Evolutionary conservation across 1,140 invertebrate species (phyloP).

Genomic region (Mycetomoellerius zeteki): DNA sequence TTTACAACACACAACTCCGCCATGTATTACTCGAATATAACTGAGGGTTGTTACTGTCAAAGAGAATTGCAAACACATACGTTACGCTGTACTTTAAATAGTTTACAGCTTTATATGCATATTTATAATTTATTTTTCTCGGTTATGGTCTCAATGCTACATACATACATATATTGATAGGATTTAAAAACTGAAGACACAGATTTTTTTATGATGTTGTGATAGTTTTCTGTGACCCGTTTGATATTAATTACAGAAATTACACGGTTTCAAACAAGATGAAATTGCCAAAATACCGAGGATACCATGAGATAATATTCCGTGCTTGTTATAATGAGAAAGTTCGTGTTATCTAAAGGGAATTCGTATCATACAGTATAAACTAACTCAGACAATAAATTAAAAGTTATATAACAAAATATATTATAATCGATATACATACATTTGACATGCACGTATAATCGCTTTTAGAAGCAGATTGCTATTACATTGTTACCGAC

Average conservation of each 20-base stretch:
- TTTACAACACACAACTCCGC: constrained; percentile 61
- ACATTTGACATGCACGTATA: background rate
- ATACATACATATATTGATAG: too few relatives aligned
- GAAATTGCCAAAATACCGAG: constrained; percentile 44
- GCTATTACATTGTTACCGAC: background rate
- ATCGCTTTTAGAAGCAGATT: background rate
- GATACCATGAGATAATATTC: constrained; percentile 47
- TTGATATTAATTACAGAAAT: constrained; percentile 47
- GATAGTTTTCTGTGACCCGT: background rate
- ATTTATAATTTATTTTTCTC: background rate
- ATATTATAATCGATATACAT: constrained; percentile 14
- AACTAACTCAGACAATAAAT: constrained; percentile 49
- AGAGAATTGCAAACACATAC: constrained; percentile 46
- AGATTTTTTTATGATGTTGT: background rate
- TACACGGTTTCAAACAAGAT: constrained; percentile 21
- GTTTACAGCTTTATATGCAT: constrained; percentile 14
- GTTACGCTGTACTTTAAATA: constrained; percentile 52
- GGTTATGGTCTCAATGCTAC: background rate
- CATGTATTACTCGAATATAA: constrained; percentile 56
- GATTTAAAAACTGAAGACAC: background rate
- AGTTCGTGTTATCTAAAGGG: constrained; percentile 47
- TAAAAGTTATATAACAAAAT: constrained; percentile 46
- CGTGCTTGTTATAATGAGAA: constrained; percentile 52
- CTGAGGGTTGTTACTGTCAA: constrained; percentile 64
- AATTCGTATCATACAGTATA: constrained; percentile 37